Conservation (phyloP, 2,113 vertebrate species). For the Sinocyclocheilus maitianheensis region DNA sequence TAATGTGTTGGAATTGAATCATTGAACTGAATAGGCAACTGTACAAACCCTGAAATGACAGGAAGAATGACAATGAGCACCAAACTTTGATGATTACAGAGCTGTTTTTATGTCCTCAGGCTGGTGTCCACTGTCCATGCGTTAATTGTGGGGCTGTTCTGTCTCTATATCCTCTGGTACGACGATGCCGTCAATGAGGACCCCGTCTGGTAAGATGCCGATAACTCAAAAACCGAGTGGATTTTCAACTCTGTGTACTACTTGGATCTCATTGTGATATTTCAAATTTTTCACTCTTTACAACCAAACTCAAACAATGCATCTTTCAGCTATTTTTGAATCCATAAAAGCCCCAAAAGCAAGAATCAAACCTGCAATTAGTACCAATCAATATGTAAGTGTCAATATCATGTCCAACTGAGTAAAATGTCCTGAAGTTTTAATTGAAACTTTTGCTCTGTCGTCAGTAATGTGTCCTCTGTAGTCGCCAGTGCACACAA, state of each 20-base stretch:
- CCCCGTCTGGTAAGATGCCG: conserved; percentile 77
- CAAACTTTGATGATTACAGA: not conserved
- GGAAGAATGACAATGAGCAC: not conserved
- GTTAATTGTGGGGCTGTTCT: conserved; percentile 77
- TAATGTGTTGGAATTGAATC: not conserved
- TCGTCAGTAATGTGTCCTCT: conserved; percentile 31
- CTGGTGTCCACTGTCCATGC: conserved; percentile 79
- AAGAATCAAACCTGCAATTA: not conserved
- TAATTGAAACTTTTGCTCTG: not conserved
- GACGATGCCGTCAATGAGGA: conserved; percentile 78
- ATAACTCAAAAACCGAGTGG: not conserved
- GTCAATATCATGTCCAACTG: not conserved
- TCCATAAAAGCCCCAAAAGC: not conserved
- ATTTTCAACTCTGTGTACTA: not conserved
- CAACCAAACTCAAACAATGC: not conserved
- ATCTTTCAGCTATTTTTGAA: not conserved
- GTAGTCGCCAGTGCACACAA: conserved; percentile 33
- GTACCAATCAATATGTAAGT: not conserved
- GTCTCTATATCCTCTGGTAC: conserved; percentile 81
- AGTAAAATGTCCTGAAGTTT: not conserved
- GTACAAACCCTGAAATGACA: not conserved
- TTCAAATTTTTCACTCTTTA: not conserved
- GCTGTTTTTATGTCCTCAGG: conserved; percentile 58
- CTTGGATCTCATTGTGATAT: not conserved
- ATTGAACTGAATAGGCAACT: not conserved